Conservation (phyloP, 2,797 vertebrate species). For the Mustela erminea region DNA sequence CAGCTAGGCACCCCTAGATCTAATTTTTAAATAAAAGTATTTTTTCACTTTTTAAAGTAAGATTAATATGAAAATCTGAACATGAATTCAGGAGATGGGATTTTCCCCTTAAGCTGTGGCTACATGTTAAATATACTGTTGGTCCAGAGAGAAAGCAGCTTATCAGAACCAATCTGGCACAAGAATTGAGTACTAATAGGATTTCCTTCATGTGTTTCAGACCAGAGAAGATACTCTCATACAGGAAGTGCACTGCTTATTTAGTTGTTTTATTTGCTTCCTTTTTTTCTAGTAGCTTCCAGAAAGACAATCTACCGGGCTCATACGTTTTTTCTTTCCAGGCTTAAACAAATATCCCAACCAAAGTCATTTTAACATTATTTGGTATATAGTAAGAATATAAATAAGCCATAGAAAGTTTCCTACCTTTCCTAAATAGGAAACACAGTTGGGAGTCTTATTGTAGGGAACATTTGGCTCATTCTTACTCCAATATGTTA, state of each 20-base stretch:
- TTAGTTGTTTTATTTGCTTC: background rate
- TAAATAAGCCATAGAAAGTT: slow-evolving; percentile 44
- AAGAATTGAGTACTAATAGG: background rate
- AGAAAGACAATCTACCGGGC: background rate
- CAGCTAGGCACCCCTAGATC: background rate
- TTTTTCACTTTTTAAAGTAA: slow-evolving; percentile 24
- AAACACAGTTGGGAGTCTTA: slow-evolving; percentile 92
- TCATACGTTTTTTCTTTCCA: background rate
- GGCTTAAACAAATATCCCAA: slow-evolving; percentile 44
- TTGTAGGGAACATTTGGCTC: slow-evolving; percentile 90
- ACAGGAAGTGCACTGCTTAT: background rate
- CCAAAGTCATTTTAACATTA: background rate
- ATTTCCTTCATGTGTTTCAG: background rate
- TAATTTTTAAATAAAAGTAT: slow-evolving; percentile 22
- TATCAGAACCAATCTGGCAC: background rate
- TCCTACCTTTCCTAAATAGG: slow-evolving; percentile 91
- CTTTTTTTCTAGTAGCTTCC: slow-evolving; percentile 1
- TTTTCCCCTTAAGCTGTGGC: background rate
- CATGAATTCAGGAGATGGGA: slow-evolving; percentile 6
- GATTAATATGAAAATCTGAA: slow-evolving; percentile 3
- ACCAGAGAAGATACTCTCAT: background rate
- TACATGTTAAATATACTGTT: background rate
- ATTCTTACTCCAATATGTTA: slow-evolving; percentile 94
- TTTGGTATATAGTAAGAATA: slow-evolving; percentile 16
- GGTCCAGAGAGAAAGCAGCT: background rate